Base-by-base conservation (phyloP, 92 coral and sea anemone genomes). In the Palythoa grandis region DNA sequence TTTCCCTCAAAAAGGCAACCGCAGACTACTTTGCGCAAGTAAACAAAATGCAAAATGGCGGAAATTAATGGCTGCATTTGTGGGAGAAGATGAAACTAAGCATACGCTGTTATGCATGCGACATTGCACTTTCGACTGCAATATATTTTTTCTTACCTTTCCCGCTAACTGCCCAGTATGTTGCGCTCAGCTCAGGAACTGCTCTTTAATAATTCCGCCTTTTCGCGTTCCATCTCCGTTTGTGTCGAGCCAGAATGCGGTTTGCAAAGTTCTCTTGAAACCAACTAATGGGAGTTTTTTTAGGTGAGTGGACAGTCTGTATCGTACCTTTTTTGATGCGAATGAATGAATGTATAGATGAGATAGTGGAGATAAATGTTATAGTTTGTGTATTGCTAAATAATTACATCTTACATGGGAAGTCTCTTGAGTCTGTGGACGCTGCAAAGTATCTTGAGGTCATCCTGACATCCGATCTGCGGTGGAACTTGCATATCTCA, bases 201-300 rank as follows among this genome's bases (percentile, higher is more conserved):
- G 86, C 16, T 78, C 50, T 61, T 72, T 89, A 48, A 63, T 71
- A 37, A 70, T 89, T 37, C 92, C 92, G 16, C 92, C 92, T 39
- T 89, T 89, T 82, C 87, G 88, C 23, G 86, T 89, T 0, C 92
- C 92, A 53, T 72, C 76, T 29, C 86, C 92, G 15, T 89, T 89
- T 38, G 38, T 54, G 60, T 77, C 92, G 10, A 71, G 76, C 16
- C 63, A 57, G 17, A 19, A 29, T 52, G 80, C 68, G 0, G 80
- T 72, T 38, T 89, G 71, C 61, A 89, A 84, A 77, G 65, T 89
- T 65, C 88, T 89, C 29, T 79, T 89, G 25, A 80, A 69, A 63
- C 92, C 92, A 61, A 85, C 92, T 0, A 78, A 60, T 16, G 86
- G 92, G 29, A 84, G 74, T 60, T 89, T 89, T 75, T 52, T 89